phyloP scores from a whole-genome alignment of 2,888 invertebrate species.

The Caenorhabditis parvicauda region DNA sequence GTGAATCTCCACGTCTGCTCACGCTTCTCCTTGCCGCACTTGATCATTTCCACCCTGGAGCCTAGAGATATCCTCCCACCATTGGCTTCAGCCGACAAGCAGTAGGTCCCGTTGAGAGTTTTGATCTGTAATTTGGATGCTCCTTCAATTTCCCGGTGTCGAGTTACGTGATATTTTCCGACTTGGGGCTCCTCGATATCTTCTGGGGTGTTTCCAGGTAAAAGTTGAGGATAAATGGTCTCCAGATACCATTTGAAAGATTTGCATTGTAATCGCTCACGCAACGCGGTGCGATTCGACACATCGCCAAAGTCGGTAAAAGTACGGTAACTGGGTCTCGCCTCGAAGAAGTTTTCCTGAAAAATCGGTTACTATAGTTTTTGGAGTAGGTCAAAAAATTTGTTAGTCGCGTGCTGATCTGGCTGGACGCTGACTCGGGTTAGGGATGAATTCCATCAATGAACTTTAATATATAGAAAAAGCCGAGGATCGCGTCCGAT shows the following conservation, averaged over 20 bases:
- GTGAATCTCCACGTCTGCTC: slow-evolving; percentile 34
- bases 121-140: slow-evolving; percentile 24
- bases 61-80: slow-evolving; percentile 27
- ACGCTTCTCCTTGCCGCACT: slow-evolving; percentile 18
- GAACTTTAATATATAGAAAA: no score
- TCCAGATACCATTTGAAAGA: slow-evolving; percentile 90
- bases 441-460: no score
- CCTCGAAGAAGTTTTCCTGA: slow-evolving; percentile 69
- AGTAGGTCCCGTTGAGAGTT: slow-evolving; percentile 30
- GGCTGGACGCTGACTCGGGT: no score
- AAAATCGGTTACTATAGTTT: slow-evolving; percentile 38
- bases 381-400: no score
- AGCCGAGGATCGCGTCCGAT: no score
- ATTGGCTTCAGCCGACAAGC: slow-evolving; percentile 32
- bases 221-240: slow-evolving; percentile 92
- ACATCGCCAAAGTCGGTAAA: slow-evolving; percentile 83
- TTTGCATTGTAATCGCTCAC: slow-evolving; percentile 84
- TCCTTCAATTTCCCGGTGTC: background rate
- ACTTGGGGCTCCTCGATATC: slow-evolving; percentile 12
- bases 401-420: no score
- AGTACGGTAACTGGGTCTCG: slow-evolving; percentile 33
- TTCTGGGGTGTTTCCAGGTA: slow-evolving; percentile 70
- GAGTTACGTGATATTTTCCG: background rate
- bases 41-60: slow-evolving; percentile 28
- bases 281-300: slow-evolving; percentile 75